Conservation (phyloP, 1,140 invertebrate genomes). For the Araneus ventricosus region DNA sequence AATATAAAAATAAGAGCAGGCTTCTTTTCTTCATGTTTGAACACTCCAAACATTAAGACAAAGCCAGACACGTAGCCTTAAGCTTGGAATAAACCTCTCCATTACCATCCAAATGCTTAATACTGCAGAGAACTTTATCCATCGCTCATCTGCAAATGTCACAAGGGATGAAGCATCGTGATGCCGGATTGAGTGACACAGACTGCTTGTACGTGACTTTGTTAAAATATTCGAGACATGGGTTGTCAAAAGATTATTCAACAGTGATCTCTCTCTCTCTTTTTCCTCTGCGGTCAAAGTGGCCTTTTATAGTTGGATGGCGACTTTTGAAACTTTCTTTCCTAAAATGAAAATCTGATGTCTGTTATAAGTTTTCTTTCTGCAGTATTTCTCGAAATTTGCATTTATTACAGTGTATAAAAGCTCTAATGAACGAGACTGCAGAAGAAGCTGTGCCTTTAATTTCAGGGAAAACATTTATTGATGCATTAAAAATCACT, state of each 20-base stretch:
- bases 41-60: not conserved
- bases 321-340: too few relatives aligned
- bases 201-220: not conserved
- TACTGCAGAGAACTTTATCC: not conserved
- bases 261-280: not conserved
- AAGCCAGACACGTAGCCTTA: not conserved
- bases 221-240: not conserved
- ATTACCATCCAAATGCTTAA: not conserved
- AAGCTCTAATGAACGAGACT: not conserved
- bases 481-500: conserved; percentile 9
- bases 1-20: too few relatives aligned
- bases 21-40: too few relatives aligned
- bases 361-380: too few relatives aligned
- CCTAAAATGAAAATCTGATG: too few relatives aligned
- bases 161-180: not conserved
- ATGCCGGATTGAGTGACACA: not conserved
- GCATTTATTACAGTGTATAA: not conserved
- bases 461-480: conserved; percentile 23
- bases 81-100: not conserved
- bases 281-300: not conserved
- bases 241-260: not conserved
- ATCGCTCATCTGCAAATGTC: not conserved
- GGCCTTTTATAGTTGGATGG: not conserved
- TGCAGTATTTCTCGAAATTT: too few relatives aligned
- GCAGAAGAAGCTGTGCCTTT: conserved; percentile 23